phyloP scores from a whole-genome alignment of 2,888 invertebrate species.

The Hipparchia sbordonii region DNA sequence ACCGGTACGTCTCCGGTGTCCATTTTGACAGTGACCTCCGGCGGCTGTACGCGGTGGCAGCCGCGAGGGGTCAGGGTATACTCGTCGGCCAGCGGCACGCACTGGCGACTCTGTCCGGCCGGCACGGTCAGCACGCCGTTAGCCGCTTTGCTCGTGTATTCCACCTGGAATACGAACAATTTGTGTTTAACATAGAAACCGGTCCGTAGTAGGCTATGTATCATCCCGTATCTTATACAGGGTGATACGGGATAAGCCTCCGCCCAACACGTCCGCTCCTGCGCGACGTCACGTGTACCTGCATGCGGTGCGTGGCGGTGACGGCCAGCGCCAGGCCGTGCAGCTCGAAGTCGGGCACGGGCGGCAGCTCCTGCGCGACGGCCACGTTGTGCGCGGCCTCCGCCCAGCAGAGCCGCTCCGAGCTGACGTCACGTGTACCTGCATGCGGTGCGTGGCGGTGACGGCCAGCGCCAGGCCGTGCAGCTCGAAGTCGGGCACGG shows the following conservation, averaged over 20 bases:
- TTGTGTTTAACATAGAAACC: constrained; percentile 34
- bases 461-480: constrained; percentile 87
- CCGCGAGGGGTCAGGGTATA: constrained; percentile 89
- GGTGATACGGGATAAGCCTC: no score
- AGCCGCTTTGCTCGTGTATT: constrained; percentile 56
- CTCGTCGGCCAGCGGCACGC: constrained; percentile 86
- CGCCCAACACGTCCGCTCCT: no score
- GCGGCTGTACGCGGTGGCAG: constrained; percentile 89
- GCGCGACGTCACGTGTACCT: constrained; percentile 43
- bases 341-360: constrained; percentile 89
- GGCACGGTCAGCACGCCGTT: constrained; percentile 71
- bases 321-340: constrained; percentile 87
- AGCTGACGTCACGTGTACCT: constrained; percentile 43
- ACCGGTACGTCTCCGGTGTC: constrained; percentile 45
- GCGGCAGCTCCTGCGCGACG: constrained; percentile 28
- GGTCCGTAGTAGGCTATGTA: no score
- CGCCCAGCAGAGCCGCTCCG: no score
- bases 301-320: constrained; percentile 66
- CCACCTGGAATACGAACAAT: constrained; percentile 57
- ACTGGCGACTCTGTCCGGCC: constrained; percentile 86
- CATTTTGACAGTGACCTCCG: constrained; percentile 48
- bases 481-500: constrained; percentile 89
- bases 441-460: constrained; percentile 66
- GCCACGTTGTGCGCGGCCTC: no score
- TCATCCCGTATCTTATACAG: no score